phyloP scores from a whole-genome alignment of 1,140 invertebrate genomes.

The Kradibia gibbosae region DNA sequence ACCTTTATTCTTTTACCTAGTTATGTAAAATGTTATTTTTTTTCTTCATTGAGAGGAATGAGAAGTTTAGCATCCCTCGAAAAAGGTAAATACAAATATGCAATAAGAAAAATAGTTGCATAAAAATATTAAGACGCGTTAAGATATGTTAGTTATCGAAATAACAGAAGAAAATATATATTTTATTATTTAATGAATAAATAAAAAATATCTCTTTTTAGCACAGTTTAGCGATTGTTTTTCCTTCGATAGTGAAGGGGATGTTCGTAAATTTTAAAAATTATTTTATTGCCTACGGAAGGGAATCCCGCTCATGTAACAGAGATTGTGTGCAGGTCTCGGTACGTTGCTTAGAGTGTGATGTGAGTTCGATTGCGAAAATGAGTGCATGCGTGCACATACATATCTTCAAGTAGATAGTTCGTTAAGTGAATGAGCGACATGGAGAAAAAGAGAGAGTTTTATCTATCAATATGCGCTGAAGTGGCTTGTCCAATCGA shows the following conservation, averaged over 20 bases:
- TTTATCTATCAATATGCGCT: constrained; percentile 44
- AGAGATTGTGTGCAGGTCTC: constrained; percentile 14
- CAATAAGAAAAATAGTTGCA: neutral
- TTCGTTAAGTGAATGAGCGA: neutral
- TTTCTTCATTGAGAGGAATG: neutral
- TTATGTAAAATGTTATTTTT: constrained; percentile 2
- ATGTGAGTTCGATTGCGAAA: constrained; percentile 31
- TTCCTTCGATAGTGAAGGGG: neutral
- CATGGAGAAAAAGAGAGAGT: neutral
- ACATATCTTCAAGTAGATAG: no score
- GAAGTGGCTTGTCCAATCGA: constrained; percentile 25
- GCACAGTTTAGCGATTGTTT: no score
- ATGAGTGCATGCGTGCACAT: neutral
- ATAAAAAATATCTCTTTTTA: no score
- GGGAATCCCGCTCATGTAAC: constrained; percentile 14
- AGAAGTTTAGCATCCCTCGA: constrained; percentile 12
- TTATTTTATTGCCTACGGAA: neutral
- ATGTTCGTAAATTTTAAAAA: no score
- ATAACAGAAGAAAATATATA: constrained; percentile 13
- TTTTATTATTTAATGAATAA: constrained; percentile 10
- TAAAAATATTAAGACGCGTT: neutral
- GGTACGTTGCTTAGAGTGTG: constrained; percentile 24
- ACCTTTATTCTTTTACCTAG: neutral
- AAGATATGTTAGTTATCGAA: constrained; percentile 1
- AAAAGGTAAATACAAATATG: neutral